Base-by-base conservation (phyloP, 2,797 vertebrate species). In the Cetoscarus ocellatus region DNA sequence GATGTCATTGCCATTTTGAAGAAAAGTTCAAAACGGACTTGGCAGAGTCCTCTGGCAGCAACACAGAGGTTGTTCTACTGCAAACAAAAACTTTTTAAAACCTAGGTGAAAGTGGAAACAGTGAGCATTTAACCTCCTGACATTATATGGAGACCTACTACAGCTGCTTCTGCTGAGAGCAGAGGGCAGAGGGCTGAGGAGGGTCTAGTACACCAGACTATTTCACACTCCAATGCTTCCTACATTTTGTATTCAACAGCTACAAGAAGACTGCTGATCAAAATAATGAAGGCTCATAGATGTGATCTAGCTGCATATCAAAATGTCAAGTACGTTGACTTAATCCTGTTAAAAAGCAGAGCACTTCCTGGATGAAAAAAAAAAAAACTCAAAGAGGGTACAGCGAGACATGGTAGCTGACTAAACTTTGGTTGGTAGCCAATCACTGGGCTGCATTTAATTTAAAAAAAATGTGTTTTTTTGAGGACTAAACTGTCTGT, bases 221-320 rank as follows among this genome's bases (percentile, higher is more conserved):
- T 91, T 87, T 91, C 82, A 88, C 83, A 75, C 81, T 79, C 52
- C 38, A 57, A 12, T 48, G 85, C 67, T 39, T 81, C 47, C 53
- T 55, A 56, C 57, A 61, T 70, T 79, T 60, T 67, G 43, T 56
- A 67, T 42, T 44, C 19, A 67, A 63, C 39, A 39, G n/a, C 61
- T 63, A 70, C 57, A 72, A 56, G 60, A 13, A 47, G 14, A 73
- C 70, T 17, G 52, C 44, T 8, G 13, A 66, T 72, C 18, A 51
- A 64, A 73, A 76, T 58, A 70, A 82, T 73, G 61, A 15, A 55
- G 68, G 64, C 42, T 53, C 51, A 58, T 47, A 42, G 19, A 50
- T 35, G 48, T 27, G 44, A 76, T 69, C 42, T 3, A 36, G 36
- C 52, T 36, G 35, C 36, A 66, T 65, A 57, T 56, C 42, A 34